Evolutionary conservation across 2,888 invertebrate genomes (phyloP), one percentile per base, ranked within the genome.

Genomic region (Chesias legatella): DNA sequence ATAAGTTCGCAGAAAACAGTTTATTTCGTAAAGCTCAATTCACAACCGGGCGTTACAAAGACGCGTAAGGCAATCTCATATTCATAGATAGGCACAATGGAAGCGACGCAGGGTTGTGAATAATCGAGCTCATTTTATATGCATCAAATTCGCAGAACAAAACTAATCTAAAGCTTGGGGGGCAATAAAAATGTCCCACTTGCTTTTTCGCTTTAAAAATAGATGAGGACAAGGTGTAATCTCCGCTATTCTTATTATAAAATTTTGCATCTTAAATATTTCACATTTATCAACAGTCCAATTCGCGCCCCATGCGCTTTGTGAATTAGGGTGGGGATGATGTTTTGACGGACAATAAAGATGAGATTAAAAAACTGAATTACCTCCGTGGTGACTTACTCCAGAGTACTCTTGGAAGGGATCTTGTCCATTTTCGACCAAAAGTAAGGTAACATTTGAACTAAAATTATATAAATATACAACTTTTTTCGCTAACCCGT

Each of bases 61-160:
- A 17, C 13, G 13, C 67, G 68, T 67, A 63, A 60, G 63, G 58
- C 57, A 60, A 80, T 80, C 75, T 74, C 51, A 64, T 67, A 84
- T 81, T 82, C 75, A 84, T 79, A 59, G 50, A 58, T 50, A 40
- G 51, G 43, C 43, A 72, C 73, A 73, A 72, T 71, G 71, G 67
- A 70, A 78, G 71, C 73, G 65, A 67, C 58, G 64, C 55, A 67
- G 78, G 78, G 80, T 60, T 79, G 66, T 79, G 82, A 84, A 80
- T 83, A 81, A 86, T 83, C 75, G 80, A 75, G 73, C 79, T 86
- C 85, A 85, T 88, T 85, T 69, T 78, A 76, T 81, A 88, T 88
- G 86, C 86, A 86, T 86, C 86, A 86, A 84, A 85, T 79, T 81
- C 78, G 73, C 77, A 79, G 79, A 84, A 88, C 85, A 85, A 86